These are phyloP conservation scores for Phodopus roborovskii DNA, from an alignment of 2,113 vertebrate genomes.

Conservation along the genomic window DNA sequence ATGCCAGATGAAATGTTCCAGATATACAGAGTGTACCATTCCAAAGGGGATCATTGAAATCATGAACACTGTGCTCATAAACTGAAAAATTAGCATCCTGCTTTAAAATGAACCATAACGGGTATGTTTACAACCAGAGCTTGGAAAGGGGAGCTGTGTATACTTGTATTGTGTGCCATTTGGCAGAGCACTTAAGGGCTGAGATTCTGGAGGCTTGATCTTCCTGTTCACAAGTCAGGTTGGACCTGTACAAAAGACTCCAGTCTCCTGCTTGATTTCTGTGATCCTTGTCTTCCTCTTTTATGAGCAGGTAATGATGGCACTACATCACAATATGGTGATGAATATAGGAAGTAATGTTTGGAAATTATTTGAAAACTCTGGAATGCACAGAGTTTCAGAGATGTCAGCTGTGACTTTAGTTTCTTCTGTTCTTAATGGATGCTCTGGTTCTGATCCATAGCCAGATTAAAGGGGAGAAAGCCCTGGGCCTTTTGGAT, in stretches of 20 bases:
- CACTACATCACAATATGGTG: neutral
- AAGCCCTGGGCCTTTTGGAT: neutral
- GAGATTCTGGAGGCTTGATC: neutral
- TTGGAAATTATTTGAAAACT: neutral
- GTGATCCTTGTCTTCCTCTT: neutral
- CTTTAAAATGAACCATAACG: constrained; percentile 43
- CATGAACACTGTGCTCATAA: constrained; percentile 60
- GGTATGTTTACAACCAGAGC: neutral
- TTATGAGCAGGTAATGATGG: neutral
- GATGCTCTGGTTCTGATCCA: neutral
- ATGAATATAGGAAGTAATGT: neutral
- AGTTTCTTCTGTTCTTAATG: neutral
- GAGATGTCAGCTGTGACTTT: neutral
- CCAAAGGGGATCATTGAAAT: constrained; percentile 45
- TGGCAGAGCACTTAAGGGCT: constrained; percentile 35
- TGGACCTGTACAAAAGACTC: neutral
- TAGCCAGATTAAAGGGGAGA: neutral
- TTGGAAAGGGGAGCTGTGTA: neutral
- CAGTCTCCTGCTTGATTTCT: neutral
- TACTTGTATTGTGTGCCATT: neutral
- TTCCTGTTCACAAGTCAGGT: neutral
- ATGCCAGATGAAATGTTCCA: constrained; percentile 52
- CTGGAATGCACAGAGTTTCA: neutral
- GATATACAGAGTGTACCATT: constrained; percentile 52
- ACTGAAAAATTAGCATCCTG: constrained; percentile 56